Evolutionary conservation across 2,113 vertebrate genomes (phyloP).

Genomic region (Steatornis caripensis): DNA sequence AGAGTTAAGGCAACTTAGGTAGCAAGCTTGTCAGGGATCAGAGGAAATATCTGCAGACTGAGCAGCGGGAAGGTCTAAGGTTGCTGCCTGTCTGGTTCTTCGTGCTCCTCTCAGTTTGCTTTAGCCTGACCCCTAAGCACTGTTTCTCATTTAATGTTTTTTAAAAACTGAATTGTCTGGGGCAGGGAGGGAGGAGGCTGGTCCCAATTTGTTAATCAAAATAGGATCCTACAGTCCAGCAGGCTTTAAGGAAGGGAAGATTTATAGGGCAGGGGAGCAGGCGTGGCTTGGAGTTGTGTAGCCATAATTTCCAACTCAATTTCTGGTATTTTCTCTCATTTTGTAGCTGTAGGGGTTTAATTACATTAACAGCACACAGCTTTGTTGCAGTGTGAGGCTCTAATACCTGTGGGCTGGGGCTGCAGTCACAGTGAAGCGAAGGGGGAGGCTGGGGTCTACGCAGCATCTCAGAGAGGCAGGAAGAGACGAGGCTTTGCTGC

Average conservation of each 20-base stretch:
- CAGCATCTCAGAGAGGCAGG: no score
- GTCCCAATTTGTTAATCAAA: not conserved
- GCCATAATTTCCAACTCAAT: not conserved
- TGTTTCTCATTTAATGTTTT: not conserved
- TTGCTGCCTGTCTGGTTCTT: not conserved
- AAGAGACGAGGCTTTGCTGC: no score
- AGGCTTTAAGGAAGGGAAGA: no score
- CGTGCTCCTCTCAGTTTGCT: accelerated
- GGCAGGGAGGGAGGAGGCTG: not conserved
- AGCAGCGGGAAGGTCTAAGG: accelerated
- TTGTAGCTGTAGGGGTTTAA: not conserved
- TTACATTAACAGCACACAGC: not conserved
- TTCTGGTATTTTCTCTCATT: not conserved
- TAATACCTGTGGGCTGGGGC: not conserved
- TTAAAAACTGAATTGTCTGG: not conserved
- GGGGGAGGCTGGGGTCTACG: no score
- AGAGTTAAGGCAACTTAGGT: not conserved
- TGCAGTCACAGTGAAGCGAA: not conserved
- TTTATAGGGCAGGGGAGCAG: not conserved
- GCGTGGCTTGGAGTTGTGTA: not conserved
- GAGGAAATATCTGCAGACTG: not conserved
- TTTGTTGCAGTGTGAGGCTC: not conserved
- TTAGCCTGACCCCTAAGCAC: not conserved
- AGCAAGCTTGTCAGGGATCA: not conserved
- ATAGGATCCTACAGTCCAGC: no score